Percentiles rank a stretch among this genome's conserved stretches.
Conservation (phyloP, 2,113 vertebrate genomes). For the Cinclus mexicanus region DNA sequence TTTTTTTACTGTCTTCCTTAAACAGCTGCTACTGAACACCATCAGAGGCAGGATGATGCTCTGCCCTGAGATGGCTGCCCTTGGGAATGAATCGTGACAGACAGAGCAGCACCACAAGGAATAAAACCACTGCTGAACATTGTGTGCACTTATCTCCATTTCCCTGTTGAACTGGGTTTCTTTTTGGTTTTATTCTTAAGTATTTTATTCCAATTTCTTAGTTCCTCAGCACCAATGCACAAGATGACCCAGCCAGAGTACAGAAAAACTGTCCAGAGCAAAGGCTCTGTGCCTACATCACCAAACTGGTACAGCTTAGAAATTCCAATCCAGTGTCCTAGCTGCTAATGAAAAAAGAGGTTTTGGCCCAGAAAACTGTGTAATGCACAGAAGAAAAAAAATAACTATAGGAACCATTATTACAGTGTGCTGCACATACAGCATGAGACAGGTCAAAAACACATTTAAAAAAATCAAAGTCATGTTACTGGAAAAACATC, state of each 20-base stretch:
- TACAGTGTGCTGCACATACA: background rate
- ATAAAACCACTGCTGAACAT: background rate
- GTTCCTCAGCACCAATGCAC: background rate
- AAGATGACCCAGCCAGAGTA: background rate
- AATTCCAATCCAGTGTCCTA: background rate
- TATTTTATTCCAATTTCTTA: background rate
- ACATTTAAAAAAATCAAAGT: background rate
- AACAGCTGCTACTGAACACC: background rate
- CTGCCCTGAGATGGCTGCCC: background rate
- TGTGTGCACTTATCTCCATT: background rate
- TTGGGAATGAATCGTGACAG: background rate
- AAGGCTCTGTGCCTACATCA: background rate
- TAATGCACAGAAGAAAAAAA: background rate
- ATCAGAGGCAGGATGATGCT: background rate
- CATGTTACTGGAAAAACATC: background rate
- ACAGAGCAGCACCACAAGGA: background rate
- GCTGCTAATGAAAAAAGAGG: background rate
- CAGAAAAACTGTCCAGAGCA: background rate
- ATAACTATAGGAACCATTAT: fast-evolving
- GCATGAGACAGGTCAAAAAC: background rate
- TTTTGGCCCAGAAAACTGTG: background rate
- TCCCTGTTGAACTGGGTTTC: background rate
- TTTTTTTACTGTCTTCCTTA: background rate
- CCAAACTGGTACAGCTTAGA: background rate
- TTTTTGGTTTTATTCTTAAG: background rate